These are phyloP conservation scores for Coregonus suidteri DNA, from an alignment of 2,797 vertebrate genomes.

Conservation along the genomic window DNA sequence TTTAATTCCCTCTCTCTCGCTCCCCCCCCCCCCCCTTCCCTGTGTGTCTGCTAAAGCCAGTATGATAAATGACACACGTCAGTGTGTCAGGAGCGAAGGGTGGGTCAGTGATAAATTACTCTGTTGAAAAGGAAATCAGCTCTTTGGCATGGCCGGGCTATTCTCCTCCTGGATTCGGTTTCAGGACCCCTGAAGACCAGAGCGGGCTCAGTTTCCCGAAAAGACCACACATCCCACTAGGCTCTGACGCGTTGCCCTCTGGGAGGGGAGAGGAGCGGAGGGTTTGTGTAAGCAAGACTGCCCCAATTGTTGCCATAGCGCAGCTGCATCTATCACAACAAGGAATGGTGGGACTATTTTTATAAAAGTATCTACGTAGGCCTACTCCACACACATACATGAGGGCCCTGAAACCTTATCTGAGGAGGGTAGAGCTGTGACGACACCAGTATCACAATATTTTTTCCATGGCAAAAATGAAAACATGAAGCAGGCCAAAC, in stretches of 20 bases:
- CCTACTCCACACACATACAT: conserved; percentile 44
- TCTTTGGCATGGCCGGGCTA: conserved; percentile 92
- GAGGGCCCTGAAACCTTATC: conserved; percentile 50
- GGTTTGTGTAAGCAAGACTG: conserved; percentile 57
- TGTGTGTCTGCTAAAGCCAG: conserved; percentile 85
- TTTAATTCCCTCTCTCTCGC: conserved; percentile 45
- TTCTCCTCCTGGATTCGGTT: conserved; percentile 94
- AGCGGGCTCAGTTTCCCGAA: conserved; percentile 72
- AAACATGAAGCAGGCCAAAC: too few relatives aligned
- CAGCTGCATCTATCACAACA: conserved; percentile 80
- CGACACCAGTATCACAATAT: too few relatives aligned
- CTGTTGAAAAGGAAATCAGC: conserved; percentile 99
- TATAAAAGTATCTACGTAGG: conserved; percentile 52
- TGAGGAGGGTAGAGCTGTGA: conserved; percentile 32
- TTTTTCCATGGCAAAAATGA: too few relatives aligned
- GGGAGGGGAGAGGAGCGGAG: conserved; percentile 44
- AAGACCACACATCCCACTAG: conserved; percentile 77
- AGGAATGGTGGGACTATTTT: conserved; percentile 69
- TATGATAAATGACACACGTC: conserved; percentile 99
- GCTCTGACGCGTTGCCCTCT: conserved; percentile 59
- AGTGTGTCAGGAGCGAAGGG: conserved; percentile 94
- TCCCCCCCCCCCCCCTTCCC: conserved; percentile 63
- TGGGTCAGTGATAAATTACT: conserved; percentile 98
- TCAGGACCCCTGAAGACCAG: conserved; percentile 86
- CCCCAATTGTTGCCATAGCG: conserved; percentile 76